Percentiles rank a stretch among this genome's conserved stretches.
phyloP scores from a whole-genome alignment of 2,888 invertebrate genomes.

The Dinocampus coccinellae region DNA sequence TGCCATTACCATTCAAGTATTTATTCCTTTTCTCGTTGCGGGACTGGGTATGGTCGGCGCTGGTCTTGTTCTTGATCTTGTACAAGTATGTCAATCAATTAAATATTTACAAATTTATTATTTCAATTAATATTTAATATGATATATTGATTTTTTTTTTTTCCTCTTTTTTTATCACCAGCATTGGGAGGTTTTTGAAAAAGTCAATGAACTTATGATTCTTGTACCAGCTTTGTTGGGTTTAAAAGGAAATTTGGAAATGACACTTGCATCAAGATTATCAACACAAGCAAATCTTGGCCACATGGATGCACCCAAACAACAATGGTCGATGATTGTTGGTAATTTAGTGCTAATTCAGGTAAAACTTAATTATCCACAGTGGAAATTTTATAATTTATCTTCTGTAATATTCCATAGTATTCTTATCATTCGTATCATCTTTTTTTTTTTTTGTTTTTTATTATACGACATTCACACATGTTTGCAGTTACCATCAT shows the following conservation, averaged over 20 bases:
- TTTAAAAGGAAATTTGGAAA: conserved; percentile 93
- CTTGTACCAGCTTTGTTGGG: conserved; percentile 87
- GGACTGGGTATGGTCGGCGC: conserved; percentile 86
- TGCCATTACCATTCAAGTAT: conserved; percentile 77
- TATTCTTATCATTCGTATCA: conserved; percentile 42
- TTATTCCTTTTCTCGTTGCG: conserved; percentile 80
- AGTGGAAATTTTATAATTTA: conserved; percentile 1
- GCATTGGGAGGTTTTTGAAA: conserved; percentile 81
- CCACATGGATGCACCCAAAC: conserved; percentile 78
- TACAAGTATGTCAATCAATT: conserved; percentile 72
- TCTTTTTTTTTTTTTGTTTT: too few species aligned
- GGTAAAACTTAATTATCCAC: conserved; percentile 66
- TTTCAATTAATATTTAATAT: not conserved
- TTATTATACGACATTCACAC: conserved; percentile 20
- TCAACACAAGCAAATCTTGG: conserved; percentile 92
- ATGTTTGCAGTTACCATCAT: conserved; percentile 42
- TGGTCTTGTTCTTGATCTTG: conserved; percentile 80
- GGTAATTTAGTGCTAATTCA: conserved; percentile 83
- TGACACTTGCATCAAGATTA: conserved; percentile 94
- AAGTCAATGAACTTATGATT: conserved; percentile 80
- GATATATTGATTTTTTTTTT: not conserved
- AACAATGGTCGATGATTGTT: conserved; percentile 77
- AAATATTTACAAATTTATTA: too few species aligned
- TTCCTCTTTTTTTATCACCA: conserved; percentile 63
- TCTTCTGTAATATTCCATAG: conserved; percentile 20